phyloP scores from a whole-genome alignment of 2,113 vertebrate species.

The Oncorhynchus kisutch region DNA sequence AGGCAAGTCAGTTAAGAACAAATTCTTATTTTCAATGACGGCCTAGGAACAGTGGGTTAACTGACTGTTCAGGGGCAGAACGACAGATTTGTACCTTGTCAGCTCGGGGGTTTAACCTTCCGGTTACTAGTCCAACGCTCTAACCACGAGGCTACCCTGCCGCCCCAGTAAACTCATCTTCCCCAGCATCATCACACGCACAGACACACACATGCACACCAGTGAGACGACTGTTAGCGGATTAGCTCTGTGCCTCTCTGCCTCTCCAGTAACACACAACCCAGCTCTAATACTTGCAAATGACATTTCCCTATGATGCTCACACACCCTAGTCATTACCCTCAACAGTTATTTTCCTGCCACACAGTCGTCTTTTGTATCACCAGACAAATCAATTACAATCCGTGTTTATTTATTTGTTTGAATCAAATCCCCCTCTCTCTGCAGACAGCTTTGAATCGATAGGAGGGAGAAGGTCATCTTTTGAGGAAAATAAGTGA shows the following conservation, averaged over 20 bases:
- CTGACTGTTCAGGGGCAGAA: too few relatives aligned
- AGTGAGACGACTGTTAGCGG: too few relatives aligned
- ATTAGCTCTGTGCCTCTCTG: neutral
- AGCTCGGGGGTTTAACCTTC: too few relatives aligned
- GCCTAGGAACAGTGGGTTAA: too few relatives aligned
- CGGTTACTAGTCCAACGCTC: too few relatives aligned
- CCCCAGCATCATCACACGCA: neutral
- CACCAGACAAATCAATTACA: conserved; percentile 15
- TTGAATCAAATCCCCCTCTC: neutral
- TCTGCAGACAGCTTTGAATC: conserved; percentile 9
- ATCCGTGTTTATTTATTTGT: neutral
- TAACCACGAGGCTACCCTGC: too few relatives aligned
- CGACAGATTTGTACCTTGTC: too few relatives aligned
- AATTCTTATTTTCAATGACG: too few relatives aligned
- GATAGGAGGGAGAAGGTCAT: conserved; percentile 8
- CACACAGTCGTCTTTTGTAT: neutral
- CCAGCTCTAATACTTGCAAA: neutral
- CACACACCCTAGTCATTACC: too few relatives aligned
- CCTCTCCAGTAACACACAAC: neutral
- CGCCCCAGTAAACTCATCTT: neutral
- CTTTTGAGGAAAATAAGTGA: conserved; percentile 16
- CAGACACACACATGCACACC: too few relatives aligned
- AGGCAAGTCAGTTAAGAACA: too few relatives aligned
- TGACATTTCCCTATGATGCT: neutral
- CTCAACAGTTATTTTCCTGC: too few relatives aligned